These are phyloP conservation scores for Falco naumanni DNA, from an alignment of 2,797 vertebrate species.

Conservation along the genomic window DNA sequence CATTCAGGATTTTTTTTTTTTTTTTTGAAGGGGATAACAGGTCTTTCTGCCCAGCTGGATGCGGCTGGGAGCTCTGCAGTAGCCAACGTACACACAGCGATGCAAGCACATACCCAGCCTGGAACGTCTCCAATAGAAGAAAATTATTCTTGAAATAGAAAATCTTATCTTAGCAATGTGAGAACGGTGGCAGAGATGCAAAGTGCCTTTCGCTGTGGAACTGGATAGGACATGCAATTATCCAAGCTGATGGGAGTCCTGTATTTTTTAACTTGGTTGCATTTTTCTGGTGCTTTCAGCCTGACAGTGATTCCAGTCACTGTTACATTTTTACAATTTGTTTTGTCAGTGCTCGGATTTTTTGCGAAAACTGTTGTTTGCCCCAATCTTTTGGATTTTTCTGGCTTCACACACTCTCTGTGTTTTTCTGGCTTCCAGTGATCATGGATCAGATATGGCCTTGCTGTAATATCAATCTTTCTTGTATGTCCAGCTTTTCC, in stretches of 20 bases:
- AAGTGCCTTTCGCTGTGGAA: neutral
- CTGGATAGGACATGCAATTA: constrained; percentile 8
- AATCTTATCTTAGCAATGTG: neutral
- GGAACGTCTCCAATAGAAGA: neutral
- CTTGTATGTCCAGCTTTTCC: neutral
- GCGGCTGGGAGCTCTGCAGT: neutral
- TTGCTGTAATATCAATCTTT: neutral
- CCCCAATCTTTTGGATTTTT: neutral
- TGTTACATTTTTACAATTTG: neutral
- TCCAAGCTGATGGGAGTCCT: neutral
- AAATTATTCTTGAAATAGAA: constrained; percentile 52
- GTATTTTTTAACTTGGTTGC: neutral
- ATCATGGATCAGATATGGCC: neutral
- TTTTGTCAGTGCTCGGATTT: neutral
- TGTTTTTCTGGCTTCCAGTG: neutral
- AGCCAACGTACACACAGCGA: neutral
- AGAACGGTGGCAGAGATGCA: constrained; percentile 28
- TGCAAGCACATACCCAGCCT: neutral
- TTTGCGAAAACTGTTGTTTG: neutral
- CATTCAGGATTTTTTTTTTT: neutral
- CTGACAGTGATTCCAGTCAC: neutral
- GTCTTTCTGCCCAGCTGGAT: neutral
- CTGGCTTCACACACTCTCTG: neutral
- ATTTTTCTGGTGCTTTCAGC: neutral
- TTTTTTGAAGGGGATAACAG: neutral